These are phyloP conservation scores for Drosophila gaucha DNA, from an alignment of 2,888 invertebrate species.

Conservation along the genomic window DNA sequence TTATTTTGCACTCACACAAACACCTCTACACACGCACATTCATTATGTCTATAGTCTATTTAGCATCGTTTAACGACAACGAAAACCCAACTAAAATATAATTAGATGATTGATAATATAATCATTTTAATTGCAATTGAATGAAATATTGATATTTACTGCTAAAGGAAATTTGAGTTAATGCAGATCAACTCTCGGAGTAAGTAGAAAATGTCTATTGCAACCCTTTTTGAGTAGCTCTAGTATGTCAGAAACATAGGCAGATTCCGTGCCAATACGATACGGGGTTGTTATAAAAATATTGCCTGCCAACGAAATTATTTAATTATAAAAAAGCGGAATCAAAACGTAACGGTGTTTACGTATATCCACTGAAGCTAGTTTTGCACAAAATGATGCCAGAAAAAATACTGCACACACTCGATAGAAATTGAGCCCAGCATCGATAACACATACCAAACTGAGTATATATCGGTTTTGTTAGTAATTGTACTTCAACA, in stretches of 20 bases:
- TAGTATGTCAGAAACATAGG: background rate
- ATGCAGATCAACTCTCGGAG: background rate
- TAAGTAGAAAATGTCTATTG: background rate
- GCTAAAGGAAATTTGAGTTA: background rate
- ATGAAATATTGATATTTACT: background rate
- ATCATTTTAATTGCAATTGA: slow-evolving; percentile 47
- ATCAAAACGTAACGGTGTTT: background rate
- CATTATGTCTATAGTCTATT: slow-evolving; percentile 55
- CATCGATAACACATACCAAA: slow-evolving; percentile 36
- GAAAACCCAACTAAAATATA: slow-evolving; percentile 58
- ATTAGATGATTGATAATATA: slow-evolving; percentile 51
- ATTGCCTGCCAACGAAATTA: background rate
- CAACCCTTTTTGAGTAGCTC: background rate
- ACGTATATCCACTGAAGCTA: background rate
- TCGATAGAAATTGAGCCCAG: slow-evolving; percentile 3
- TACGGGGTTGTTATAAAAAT: background rate
- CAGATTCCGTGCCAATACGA: background rate
- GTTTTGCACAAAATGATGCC: background rate
- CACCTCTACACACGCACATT: slow-evolving; percentile 1
- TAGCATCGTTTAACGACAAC: slow-evolving; percentile 66
- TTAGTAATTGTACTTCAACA: slow-evolving; percentile 3
- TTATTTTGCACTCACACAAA: slow-evolving; percentile 37
- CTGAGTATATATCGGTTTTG: slow-evolving; percentile 25
- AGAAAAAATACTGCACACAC: slow-evolving; percentile 9
- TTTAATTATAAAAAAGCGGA: background rate